Conservation (phyloP, 2,888 invertebrate species). For the Graphium colonna region DNA sequence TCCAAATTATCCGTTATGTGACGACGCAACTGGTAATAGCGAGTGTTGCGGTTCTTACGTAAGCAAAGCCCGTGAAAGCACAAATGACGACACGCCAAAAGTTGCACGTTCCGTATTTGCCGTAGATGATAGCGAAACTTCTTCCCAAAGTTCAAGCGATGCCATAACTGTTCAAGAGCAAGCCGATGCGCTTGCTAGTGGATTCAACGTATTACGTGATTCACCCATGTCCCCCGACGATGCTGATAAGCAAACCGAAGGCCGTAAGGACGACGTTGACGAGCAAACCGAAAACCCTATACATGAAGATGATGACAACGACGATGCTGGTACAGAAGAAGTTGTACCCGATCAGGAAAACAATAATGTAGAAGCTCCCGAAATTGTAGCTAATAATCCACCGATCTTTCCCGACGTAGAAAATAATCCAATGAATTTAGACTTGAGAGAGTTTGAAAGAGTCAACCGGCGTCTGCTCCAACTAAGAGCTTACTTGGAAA, state of each 20-base stretch:
- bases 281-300: not conserved
- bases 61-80: too few relatives aligned
- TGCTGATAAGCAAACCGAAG: not conserved
- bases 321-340: not conserved
- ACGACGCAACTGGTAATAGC: too few relatives aligned
- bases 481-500: not conserved
- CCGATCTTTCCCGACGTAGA: too few relatives aligned
- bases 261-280: not conserved
- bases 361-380: not conserved
- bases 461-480: not conserved
- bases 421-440: not conserved
- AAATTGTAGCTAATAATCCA: not conserved
- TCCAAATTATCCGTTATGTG: too few relatives aligned
- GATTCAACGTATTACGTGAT: not conserved
- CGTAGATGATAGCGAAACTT: not conserved
- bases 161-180: not conserved
- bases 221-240: not conserved
- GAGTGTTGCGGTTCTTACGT: too few relatives aligned
- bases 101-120: not conserved
- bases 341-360: not conserved
- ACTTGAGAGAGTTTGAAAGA: not conserved
- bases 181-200: not conserved
- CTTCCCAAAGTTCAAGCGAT: not conserved
- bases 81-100: not conserved
- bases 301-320: not conserved